Base-by-base conservation (phyloP, 2,113 vertebrate genomes). In the Python bivittatus region DNA sequence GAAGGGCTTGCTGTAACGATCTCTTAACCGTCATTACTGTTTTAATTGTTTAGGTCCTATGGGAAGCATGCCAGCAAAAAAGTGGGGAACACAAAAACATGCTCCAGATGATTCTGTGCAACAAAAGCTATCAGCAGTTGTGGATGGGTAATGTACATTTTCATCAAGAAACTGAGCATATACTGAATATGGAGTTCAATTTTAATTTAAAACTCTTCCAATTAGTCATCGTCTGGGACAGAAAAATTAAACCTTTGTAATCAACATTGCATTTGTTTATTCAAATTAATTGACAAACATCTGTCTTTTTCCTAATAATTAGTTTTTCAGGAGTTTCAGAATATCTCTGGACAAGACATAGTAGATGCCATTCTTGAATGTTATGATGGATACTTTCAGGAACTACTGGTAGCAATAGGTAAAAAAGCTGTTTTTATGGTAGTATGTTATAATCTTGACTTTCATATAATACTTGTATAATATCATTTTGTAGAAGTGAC, bases 321-420 rank as follows among this genome's bases (percentile, higher is more conserved):
- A 98, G 98, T 97, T 97, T 98, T 98, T 93, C 98, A 98, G 96
- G 97, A 98, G 94, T 98, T 98, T 95, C 98, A 98, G 96, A 98
- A 92, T 86, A 95, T 98, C 91, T 97, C 97, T 94, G 98, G 98
- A 9, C 97, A 98, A 97, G 97, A 98, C 91, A 95, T 98, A 68
- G 94, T 98, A 61, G 96, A 97, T 60, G 97, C 97, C 86, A 98
- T 98, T 88, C 97, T 96, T 1, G 96, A 97, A 90, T 98, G 98
- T 33, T 98, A 97, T 0, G 98, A 98, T 57, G 98, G 98, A 92
- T 97, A 97, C 88, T 98, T 98, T 88, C 97, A 98, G 93, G 96
- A 98, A 95, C 88, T 98, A 92, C 94, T 98, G 25, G 93, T 97
- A 92, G 98, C 97, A 87, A 97, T 97, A 97, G 97, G 98, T 98